Evolutionary conservation across 2,888 invertebrate genomes (phyloP), one percentile per base, ranked within the genome.

Genomic region (Drosophila neutralis): DNA sequence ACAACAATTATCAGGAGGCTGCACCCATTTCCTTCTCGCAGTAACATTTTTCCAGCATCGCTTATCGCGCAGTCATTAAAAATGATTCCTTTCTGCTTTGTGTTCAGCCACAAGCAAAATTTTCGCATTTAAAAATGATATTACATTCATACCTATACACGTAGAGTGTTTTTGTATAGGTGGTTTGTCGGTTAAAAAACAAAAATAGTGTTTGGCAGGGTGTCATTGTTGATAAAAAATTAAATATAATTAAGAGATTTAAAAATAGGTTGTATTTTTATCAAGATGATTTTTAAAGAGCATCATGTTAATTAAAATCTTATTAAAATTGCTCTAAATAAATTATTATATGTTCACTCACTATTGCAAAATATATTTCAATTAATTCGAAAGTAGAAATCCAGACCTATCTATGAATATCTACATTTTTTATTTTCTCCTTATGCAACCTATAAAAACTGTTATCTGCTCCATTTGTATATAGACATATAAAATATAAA

Each of bases 1-100:
- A 65, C 42, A 58, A 67, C 57, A 76, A 88, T 76, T 71, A 78
- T 78, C 67, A 62, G 63, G 58, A 69, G 63, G 38, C 71, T 77
- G 75, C 69, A 80, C 58, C 70, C 79, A 36, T 61, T 60, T 48
- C 11, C 21, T 60, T 42, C 38, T 13, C 56, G 27, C 13, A n/a
- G 15, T 54, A 13, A 10, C 57, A 27, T 66, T 80, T 69, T 48
- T 49, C 29, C 56, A 21, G 15, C n/a, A 31, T 42, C 52, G 63
- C 80, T 88, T 83, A 86, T 83, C 83, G 71, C 68, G 36, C 58
- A 65, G 71, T 64, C 78, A 75, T 75, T 83, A 73, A 68, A 77
- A 45, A 87, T 75, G 76, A 54, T 57, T 61, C 35, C 49, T 59
- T 66, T 36, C 68, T 69, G 64, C 65, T 69, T 78, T 84, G 64